These are phyloP conservation scores for Vidua chalybeata DNA, from an alignment of 2,113 vertebrate genomes.

Conservation along the genomic window DNA sequence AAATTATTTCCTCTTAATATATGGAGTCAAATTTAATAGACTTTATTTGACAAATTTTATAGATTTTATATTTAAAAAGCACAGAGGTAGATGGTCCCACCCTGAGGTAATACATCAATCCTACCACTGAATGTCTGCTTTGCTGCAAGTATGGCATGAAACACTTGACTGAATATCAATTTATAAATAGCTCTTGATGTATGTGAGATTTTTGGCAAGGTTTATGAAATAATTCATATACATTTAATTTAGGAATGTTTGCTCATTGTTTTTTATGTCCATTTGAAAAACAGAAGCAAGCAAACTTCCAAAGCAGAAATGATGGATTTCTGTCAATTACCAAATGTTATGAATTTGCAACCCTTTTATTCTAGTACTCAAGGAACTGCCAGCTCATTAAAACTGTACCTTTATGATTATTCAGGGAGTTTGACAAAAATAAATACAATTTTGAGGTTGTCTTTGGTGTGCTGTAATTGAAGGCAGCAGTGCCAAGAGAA, in stretches of 20 bases:
- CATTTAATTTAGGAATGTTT: conserved; percentile 24
- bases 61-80: background rate
- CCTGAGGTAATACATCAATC: background rate
- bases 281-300: background rate
- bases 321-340: conserved; percentile 52
- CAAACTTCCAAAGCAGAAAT: conserved; percentile 41
- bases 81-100: background rate
- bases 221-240: conserved; percentile 24
- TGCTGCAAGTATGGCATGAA: background rate
- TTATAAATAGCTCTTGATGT: background rate
- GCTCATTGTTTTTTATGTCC: background rate
- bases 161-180: background rate
- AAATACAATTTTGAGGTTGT: conserved; percentile 63
- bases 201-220: background rate
- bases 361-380: conserved; percentile 65
- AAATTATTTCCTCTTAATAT: background rate
- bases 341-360: conserved; percentile 58
- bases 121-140: background rate
- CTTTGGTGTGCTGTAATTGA: conserved; percentile 70
- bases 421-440: conserved; percentile 67
- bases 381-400: conserved; percentile 66
- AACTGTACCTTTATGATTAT: conserved; percentile 49
- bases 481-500: conserved; percentile 49
- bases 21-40: background rate
- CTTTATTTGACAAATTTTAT: background rate